Evolutionary conservation across 92 coral and sea anemone genomes (phyloP).

Genomic region (Nematostella vectensis): DNA sequence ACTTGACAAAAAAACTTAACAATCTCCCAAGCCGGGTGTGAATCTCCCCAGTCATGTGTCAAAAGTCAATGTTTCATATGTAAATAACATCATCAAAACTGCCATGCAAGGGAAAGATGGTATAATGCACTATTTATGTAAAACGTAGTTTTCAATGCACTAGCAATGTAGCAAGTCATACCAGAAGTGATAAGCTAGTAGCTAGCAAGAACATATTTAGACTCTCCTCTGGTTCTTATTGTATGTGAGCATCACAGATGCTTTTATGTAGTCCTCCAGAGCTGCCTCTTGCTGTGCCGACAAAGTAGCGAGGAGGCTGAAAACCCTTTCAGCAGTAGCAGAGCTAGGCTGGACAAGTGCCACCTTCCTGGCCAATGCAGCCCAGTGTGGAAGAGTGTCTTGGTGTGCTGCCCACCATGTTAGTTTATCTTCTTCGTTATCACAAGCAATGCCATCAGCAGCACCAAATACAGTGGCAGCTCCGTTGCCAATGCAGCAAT

Average conservation of each 20-base stretch:
- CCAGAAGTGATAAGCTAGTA: slow-evolving; percentile 14
- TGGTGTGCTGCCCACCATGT: slow-evolving; percentile 50
- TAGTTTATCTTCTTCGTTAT: slow-evolving; percentile 39
- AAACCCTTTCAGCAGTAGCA: slow-evolving; percentile 48
- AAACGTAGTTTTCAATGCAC: slow-evolving; percentile 12
- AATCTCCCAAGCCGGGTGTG: slow-evolving; percentile 18
- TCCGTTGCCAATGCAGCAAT: slow-evolving; percentile 50
- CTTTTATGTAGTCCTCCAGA: slow-evolving; percentile 34
- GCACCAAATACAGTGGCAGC: slow-evolving; percentile 66
- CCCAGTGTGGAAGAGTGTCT: slow-evolving; percentile 51
- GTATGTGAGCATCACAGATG: slow-evolving; percentile 36
- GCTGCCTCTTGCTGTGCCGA: slow-evolving; percentile 32
- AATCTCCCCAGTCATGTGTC: slow-evolving; percentile 18
- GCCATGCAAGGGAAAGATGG: slow-evolving; percentile 13
- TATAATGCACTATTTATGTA: slow-evolving; percentile 9
- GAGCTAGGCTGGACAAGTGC: slow-evolving; percentile 39
- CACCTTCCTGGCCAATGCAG: slow-evolving; percentile 30
- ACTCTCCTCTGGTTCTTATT: slow-evolving; percentile 33
- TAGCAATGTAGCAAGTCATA: slow-evolving; percentile 12
- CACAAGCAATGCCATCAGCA: slow-evolving; percentile 51
- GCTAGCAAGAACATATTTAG: slow-evolving; percentile 22
- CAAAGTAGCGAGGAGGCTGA: slow-evolving; percentile 31
- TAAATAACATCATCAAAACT: slow-evolving; percentile 16
- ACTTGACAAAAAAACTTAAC: slow-evolving; percentile 13
- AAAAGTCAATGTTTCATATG: slow-evolving; percentile 13